Evolutionary conservation across 2,113 vertebrate species (phyloP), one percentile per base, ranked within the genome.

Genomic region (Callipepla squamata): DNA sequence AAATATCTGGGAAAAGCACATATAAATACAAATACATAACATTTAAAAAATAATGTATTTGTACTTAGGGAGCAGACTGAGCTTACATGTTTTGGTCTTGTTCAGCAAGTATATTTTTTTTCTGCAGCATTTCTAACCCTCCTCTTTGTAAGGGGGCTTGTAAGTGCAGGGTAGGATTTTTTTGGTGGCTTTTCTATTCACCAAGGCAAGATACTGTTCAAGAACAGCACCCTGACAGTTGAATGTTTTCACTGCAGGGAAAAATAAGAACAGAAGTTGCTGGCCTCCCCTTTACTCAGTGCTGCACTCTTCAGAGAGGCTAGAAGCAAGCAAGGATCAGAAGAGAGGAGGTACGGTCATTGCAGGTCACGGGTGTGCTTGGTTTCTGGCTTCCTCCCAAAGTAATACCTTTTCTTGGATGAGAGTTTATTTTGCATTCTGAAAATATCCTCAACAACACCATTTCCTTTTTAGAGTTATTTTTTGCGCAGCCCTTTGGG

Each of bases 381-480:
- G 62, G 51, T 59, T 81, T 83, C 82, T 96, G 96, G 95, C 90
- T 66, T 72, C 40, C 58, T 90, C 80, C 94, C 91, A 94, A 62
- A 90, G 73, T 36, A 93, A 88, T 84, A 94, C 94, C 90, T 96
- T 91, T 82, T 83, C 80, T 95, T 95, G 94, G 93, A 91, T 5
- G 61, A 87, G 69, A 93, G 58, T 81, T 95, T 91, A 95, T 94
- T 96, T 95, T 78, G 85, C 68, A 68, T 93, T 95, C 91, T 73
- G 87, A 95, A 96, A 96, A 76, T 88, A 96, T 58, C 90, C 88
- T 81, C n/a, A 68, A 48, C 65, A 96, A 30, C 85, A 87, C 76
- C 17, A 8, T 93, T 96, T 96, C 93, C 95, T 85, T 91, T 91
- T 95, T 82, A 7, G 36, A 87, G 95, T 78, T 96, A 91, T 96